These are phyloP conservation scores for Bombus terrestris DNA, from an alignment of 1,140 invertebrate genomes.

Conservation along the genomic window DNA sequence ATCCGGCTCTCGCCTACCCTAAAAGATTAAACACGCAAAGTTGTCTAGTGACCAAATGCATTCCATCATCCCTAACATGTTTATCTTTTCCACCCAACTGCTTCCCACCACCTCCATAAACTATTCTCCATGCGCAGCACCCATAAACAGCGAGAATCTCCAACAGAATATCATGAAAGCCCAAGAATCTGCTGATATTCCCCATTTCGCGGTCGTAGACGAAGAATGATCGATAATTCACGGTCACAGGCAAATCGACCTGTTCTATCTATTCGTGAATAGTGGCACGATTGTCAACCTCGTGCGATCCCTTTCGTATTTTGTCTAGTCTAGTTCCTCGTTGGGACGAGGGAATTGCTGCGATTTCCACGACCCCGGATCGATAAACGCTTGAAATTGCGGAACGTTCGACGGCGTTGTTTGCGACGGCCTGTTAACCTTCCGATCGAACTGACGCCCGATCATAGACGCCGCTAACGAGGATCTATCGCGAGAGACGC, in stretches of 20 bases:
- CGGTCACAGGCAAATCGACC: conserved; percentile 15
- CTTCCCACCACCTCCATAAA: neutral
- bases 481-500: conserved; percentile 34
- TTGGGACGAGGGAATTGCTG: conserved; percentile 4
- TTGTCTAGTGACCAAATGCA: neutral
- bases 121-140: too few species aligned
- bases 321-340: neutral
- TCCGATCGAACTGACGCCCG: conserved; percentile 37
- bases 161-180: neutral
- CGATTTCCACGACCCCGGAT: conserved; percentile 39
- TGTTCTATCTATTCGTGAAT: conserved; percentile 19
- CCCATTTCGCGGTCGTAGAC: neutral
- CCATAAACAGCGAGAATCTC: neutral
- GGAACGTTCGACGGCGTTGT: conserved; percentile 34
- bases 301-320: neutral
- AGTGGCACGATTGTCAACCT: neutral
- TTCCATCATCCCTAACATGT: neutral
- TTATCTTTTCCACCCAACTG: neutral
- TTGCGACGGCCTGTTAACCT: conserved; percentile 55
- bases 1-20: too few species aligned
- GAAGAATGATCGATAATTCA: conserved; percentile 36
- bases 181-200: too few species aligned
- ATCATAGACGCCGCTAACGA: conserved; percentile 46
- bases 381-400: conserved; percentile 39
- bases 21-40: neutral